These are phyloP conservation scores for Drosophila anceps DNA, from an alignment of 2,888 invertebrate genomes.

Conservation along the genomic window DNA sequence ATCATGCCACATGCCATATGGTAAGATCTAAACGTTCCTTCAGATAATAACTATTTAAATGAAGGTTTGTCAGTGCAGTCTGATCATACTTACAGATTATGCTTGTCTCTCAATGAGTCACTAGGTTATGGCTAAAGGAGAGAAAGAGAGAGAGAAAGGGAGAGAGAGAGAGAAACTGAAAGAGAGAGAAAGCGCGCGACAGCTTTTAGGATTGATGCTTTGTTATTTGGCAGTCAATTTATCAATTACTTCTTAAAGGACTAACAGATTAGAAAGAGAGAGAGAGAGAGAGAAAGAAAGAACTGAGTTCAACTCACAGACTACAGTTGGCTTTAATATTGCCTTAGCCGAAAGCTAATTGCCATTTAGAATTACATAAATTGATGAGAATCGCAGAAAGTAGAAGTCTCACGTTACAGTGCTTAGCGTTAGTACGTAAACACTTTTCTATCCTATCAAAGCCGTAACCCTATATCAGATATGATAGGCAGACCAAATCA, in stretches of 20 bases:
- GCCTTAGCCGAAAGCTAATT: not conserved
- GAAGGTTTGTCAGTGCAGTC: not conserved
- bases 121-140: not conserved
- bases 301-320: not conserved
- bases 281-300: not conserved
- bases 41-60: no score
- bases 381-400: not conserved
- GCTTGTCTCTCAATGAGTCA: no score
- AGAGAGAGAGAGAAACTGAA: not conserved
- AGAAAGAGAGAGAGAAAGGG: not conserved
- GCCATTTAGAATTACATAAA: not conserved
- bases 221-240: not conserved
- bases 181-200: not conserved
- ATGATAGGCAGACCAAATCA: not conserved
- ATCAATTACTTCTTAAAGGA: not conserved
- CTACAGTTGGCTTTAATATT: not conserved
- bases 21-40: slow-evolving; percentile 5
- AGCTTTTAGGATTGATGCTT: not conserved
- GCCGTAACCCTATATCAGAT: not conserved
- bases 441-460: not conserved
- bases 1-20: slow-evolving; percentile 13
- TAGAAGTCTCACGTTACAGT: not conserved
- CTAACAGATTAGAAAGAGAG: not conserved
- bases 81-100: not conserved
- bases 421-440: not conserved